Conservation (phyloP, 2,888 invertebrate species). For the Mayetiola destructor region DNA sequence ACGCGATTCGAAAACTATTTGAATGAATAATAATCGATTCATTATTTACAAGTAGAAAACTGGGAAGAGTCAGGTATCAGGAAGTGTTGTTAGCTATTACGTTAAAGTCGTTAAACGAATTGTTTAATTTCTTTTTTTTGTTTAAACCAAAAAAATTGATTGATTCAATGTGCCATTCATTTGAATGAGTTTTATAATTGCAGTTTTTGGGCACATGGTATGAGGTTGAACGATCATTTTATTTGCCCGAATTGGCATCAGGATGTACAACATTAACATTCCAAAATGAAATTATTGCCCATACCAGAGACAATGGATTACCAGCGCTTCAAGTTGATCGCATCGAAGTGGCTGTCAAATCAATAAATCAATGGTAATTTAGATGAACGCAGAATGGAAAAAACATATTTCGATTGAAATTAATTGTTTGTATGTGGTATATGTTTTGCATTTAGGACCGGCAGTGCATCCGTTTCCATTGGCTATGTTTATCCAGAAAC, state of each 20-base stretch:
- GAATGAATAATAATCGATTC: no score
- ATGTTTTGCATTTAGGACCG: slow-evolving; percentile 48
- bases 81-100: no score
- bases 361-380: slow-evolving; percentile 49
- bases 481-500: slow-evolving; percentile 48
- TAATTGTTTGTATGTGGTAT: neutral
- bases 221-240: slow-evolving; percentile 63
- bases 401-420: neutral
- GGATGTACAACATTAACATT: slow-evolving; percentile 54
- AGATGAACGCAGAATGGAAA: neutral
- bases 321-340: neutral
- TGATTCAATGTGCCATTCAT: no score
- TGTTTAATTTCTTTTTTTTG: neutral
- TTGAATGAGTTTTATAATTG: neutral
- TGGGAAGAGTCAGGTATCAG: no score
- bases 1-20: no score
- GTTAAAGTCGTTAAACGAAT: no score
- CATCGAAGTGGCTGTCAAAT: slow-evolving; percentile 46
- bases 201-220: slow-evolving; percentile 46
- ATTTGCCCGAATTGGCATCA: slow-evolving; percentile 53
- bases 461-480: slow-evolving; percentile 42
- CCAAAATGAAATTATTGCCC: slow-evolving; percentile 35
- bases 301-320: slow-evolving; percentile 35
- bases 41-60: no score
- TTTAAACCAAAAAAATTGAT: neutral